Conservation (phyloP, 2,113 vertebrate genomes). For the Acrocephalus kingi region DNA sequence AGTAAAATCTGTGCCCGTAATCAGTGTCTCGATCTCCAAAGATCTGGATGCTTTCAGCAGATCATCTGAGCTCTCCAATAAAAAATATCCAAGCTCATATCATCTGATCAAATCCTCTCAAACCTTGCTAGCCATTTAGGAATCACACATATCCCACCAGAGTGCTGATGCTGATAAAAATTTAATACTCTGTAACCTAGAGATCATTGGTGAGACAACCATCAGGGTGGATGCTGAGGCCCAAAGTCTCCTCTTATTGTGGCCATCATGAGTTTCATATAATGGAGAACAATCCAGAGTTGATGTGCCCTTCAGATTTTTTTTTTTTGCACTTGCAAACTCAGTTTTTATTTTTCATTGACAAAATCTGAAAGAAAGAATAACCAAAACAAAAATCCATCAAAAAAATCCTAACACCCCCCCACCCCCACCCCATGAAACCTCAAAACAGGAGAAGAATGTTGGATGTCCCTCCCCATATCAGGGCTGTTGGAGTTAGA, state of each 20-base stretch:
- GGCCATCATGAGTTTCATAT: background rate
- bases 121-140: background rate
- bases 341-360: background rate
- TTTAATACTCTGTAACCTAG: background rate
- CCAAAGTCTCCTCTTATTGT: background rate
- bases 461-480: background rate
- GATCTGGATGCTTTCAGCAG: background rate
- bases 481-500: background rate
- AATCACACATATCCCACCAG: background rate
- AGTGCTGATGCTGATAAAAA: background rate
- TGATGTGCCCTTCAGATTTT: background rate
- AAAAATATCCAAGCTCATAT: slow-evolving; percentile 26
- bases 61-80: slow-evolving; percentile 1
- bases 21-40: background rate
- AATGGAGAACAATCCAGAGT: background rate
- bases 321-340: rapidly evolving
- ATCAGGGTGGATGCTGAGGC: background rate
- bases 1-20: background rate
- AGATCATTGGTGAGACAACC: background rate
- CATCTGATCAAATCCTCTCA: slow-evolving; percentile 34
- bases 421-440: background rate
- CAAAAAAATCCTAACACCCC: rapidly evolving
- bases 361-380: background rate
- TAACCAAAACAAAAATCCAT: background rate
- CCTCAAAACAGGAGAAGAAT: background rate